Base-by-base conservation (phyloP, 2,113 vertebrate genomes). In the Megaleporinus macrocephalus region DNA sequence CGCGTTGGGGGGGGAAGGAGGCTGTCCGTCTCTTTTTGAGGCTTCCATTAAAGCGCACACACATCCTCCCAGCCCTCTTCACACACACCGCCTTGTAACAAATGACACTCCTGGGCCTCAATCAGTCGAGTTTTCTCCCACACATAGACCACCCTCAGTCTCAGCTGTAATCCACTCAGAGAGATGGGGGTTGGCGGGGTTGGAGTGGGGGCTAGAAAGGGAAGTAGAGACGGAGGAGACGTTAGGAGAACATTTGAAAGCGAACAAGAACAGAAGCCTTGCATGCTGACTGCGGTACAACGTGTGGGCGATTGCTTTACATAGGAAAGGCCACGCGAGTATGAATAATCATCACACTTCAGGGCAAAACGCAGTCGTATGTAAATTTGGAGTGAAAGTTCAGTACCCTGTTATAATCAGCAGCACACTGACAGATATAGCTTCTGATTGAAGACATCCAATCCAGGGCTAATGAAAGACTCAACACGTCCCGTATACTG, bases 31-130 rank as follows among this genome's bases (percentile, higher is more conserved):
- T 73, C 57, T 36, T 24, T 7, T 27, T 3, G 74, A 73, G 55
- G 79, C 59, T n/a, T 78, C 47, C 62, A 47, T 84, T 62, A 81
- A 36, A 81, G 47, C 22, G 30, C 36, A 71, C 63, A 84, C 77
- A 65, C 78, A 63, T 59, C 30, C 36, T 63, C 68, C 65, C 27
- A 68, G 22, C 51, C 59, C 68, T n/a, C 74, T 81, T 81, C 30
- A 74, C 36, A 13, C 29, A 27, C 59, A 72, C 27, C 27, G 11
- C 22, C 9, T 26, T 14, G 16, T 18, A 73, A 61, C 16, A 85
- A 78, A 61, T 55, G 49, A 66, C 49, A 51, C 70, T 81, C 53
- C 29, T 74, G 53, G 36, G 61, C 44, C 44, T 72, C 63, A 74
- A 62, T 82, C 59, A 69, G 66, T 24, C 1, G n/a, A 61, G 57